Base-by-base conservation (phyloP, 1,140 invertebrate species). In the Caenorhabditis tropicalis region DNA sequence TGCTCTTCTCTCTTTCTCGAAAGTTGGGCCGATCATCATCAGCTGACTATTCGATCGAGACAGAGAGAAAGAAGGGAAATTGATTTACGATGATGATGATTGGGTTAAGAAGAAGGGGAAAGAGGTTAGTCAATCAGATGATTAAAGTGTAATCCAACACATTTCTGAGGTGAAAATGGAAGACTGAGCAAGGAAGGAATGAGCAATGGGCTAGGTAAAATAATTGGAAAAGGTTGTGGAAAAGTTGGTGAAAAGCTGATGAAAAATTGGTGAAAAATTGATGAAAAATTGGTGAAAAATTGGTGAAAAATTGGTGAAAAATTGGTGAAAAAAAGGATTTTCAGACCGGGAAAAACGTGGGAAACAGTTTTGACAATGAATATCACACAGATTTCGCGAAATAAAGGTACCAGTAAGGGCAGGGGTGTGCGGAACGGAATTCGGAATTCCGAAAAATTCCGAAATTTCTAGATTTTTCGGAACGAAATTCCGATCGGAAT, bases 51-150 rank as follows among this genome's bases (percentile, higher is more conserved):
- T 65, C 1, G 36, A 58, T 21, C 10, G 21, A 58, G 29, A 7
- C n/a, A 36, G 58, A 51, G 49, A 51, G 19, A n/a, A 21, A 65
- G 58, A 43, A 5, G 36, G 65, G n/a, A 29, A 27, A 12, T 74
- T 74, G 65, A 74, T 74, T 74, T 74, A 74, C 36, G 65, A 74
- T 74, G 65, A 74, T 74, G 39, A 43, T 43, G 39, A 43, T 43
- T 43, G 39, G 39, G 39, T 5, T 5, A 43, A 43, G 39, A 43
- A 43, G 39, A 6, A 43, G 12, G 36, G 19, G 36, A 36, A 7
- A n/a, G 29, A 36, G 65, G 65, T 74, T 74, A 74, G 65, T 74
- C 65, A 74, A 74, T 74, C 65, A 74, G 65, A 74, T 74, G 65
- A n/a, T 5, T 46, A 51, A 51, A n/a, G 49, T 51, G 49, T 51